Evolutionary conservation across 2,797 vertebrate species (phyloP), one percentile per base, ranked within the genome.

Genomic region (Lutra lutra): DNA sequence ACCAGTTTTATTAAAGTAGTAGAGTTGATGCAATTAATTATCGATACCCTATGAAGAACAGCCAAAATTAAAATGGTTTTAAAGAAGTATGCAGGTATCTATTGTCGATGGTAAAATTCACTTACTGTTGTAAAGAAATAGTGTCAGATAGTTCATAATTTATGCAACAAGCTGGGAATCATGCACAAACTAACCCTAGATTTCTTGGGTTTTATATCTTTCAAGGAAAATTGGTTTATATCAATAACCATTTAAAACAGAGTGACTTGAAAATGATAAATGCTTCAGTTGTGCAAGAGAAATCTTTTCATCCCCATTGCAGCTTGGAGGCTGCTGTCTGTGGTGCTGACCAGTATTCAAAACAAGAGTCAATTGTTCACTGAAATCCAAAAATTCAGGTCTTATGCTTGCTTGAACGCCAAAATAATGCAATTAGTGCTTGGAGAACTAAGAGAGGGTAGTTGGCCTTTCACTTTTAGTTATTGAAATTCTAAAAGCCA

Each of bases 11-110:
- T 97, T 95, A 98, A 97, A 95, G 77, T 48, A 62, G 86, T 93
- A 96, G 95, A 98, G 92, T 20, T 80, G 77, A 86, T 89, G 95
- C 68, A 98, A 97, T 97, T 98, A 98, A 98, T 98, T 98, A 97
- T 93, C 93, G 72, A 93, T 97, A 97, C 2, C 1, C 94, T 73
- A 92, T 92, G 86, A 91, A 98, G 97, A 95, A 5, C 46, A 97
- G 73, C 9, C 64, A 95, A 98, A 98, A 96, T 97, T 62, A 96
- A 94, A 92, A 91, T 43, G 51, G 79, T 6, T 96, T 96, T 46
- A 96, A 89, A 86, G n/a, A 89, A 96, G 88, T 4, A n/a, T 1
- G 29, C 35, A 92, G 66, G 21, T 54, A 77, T 77, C 62, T 73
- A 93, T 86, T 97, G 60, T 54, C 51, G 58, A 5, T 4, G 12